A percentile compares a stretch with the other conserved stretches of the same genome.
phyloP scores from a whole-genome alignment of 2,797 vertebrate genomes.

The Synanceia verrucosa region DNA sequence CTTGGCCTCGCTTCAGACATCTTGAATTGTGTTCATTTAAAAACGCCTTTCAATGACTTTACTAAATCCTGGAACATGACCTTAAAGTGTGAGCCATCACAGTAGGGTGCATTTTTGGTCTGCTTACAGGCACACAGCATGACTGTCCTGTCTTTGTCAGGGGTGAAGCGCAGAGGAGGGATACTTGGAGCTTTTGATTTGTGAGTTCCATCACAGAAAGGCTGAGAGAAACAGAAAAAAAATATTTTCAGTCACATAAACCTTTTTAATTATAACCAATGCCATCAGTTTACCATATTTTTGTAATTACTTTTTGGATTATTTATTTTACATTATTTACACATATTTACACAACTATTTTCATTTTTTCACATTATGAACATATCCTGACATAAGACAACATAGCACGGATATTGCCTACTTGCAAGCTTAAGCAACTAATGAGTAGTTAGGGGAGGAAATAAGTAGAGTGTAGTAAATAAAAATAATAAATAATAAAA shows the following conservation, averaged over 20 bases:
- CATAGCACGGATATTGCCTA: no score
- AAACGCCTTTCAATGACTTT: constrained; percentile 61
- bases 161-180: constrained; percentile 83
- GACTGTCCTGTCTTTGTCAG: constrained; percentile 54
- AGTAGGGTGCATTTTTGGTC: constrained; percentile 82
- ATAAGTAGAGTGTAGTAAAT: no score
- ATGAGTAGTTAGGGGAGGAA: no score
- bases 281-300: neutral
- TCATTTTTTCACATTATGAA: no score
- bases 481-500: no score
- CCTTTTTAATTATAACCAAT: no score
- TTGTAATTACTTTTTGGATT: neutral
- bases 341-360: no score
- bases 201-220: constrained; percentile 89
- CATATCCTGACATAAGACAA: no score
- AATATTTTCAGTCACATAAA: neutral
- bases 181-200: constrained; percentile 71
- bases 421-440: no score
- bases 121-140: constrained; percentile 88
- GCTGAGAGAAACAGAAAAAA: constrained; percentile 67
- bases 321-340: no score
- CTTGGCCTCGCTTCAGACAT: neutral
- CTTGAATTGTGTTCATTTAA: constrained; percentile 51
- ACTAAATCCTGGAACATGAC: constrained; percentile 62
- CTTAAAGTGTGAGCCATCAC: constrained; percentile 84